Evolutionary conservation across 1,140 invertebrate genomes (phyloP).

Genomic region (Drosophila parabipectinata): DNA sequence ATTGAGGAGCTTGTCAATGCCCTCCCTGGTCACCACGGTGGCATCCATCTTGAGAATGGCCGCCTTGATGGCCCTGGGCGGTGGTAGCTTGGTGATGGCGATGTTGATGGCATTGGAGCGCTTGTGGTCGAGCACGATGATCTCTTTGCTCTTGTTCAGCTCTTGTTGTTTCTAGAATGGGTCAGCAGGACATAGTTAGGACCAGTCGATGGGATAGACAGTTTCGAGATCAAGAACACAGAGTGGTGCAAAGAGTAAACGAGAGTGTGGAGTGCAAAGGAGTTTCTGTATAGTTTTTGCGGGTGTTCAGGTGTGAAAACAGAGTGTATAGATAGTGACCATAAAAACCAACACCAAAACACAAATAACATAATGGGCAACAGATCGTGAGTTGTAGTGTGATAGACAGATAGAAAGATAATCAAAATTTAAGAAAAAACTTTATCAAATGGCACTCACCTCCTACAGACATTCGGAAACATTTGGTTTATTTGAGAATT

Average conservation of each 20-base stretch:
- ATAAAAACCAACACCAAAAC: slow-evolving; percentile 61
- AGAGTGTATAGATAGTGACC: slow-evolving; percentile 19
- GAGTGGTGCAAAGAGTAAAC: slow-evolving; percentile 32
- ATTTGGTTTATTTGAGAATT: slow-evolving; percentile 58
- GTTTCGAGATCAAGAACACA: slow-evolving; percentile 23
- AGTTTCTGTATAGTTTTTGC: slow-evolving; percentile 16
- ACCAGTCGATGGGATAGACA: not conserved
- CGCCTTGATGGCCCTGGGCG: slow-evolving; percentile 97
- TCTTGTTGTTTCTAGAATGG: slow-evolving; percentile 95
- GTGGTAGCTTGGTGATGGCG: slow-evolving; percentile 99
- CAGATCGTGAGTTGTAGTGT: slow-evolving; percentile 35
- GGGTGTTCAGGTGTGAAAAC: slow-evolving; percentile 28
- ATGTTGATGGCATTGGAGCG: slow-evolving; percentile 99
- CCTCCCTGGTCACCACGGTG: slow-evolving; percentile 98
- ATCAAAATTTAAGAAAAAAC: slow-evolving; percentile 51
- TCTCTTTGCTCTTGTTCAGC: slow-evolving; percentile 96
- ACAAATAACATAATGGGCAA: slow-evolving; percentile 43
- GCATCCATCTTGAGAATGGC: slow-evolving; percentile 99
- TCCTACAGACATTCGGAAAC: slow-evolving; percentile 65
- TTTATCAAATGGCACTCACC: slow-evolving; percentile 71
- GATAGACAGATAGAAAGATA: slow-evolving; percentile 42
- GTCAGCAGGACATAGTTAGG: slow-evolving; percentile 9
- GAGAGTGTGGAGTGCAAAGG: slow-evolving; percentile 12
- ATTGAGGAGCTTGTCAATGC: slow-evolving; percentile 98
- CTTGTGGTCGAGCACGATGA: slow-evolving; percentile 98